Percentiles rank a stretch among this genome's conserved stretches.
Evolutionary conservation across 2,797 vertebrate species (phyloP).

Genomic region (Apodemus agrarius): DNA sequence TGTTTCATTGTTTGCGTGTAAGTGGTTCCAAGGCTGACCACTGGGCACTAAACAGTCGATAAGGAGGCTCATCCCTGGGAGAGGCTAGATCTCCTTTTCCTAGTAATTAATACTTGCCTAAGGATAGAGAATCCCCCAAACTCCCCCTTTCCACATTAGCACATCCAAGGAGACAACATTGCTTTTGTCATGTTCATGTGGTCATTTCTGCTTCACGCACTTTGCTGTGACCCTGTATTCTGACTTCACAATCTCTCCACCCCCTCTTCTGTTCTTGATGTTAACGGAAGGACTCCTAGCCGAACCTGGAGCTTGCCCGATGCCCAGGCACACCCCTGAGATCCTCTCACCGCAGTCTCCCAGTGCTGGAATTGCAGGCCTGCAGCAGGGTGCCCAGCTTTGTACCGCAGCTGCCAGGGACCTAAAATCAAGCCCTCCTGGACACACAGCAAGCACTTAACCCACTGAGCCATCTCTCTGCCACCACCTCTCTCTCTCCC

Average conservation of each 20-base stretch:
- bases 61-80: background rate
- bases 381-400: background rate
- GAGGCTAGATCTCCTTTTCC: background rate
- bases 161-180: too few relatives aligned
- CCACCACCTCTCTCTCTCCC: background rate
- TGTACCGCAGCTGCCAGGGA: background rate
- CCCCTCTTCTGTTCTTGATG: background rate
- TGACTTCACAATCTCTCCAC: background rate
- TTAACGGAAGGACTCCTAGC: background rate
- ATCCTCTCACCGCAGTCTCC: background rate
- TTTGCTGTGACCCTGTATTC: background rate
- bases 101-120: background rate
- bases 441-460: background rate
- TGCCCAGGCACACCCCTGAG: too few relatives aligned
- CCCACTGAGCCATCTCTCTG: background rate
- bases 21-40: background rate
- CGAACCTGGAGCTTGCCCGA: background rate
- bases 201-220: background rate
- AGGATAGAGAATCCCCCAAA: background rate
- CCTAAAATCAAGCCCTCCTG: background rate
- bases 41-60: background rate
- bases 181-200: background rate
- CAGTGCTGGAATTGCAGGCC: background rate
- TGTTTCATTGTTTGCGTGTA: background rate
- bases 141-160: background rate